Conservation (phyloP, 2,113 vertebrate genomes). For the Chaetodon trifascialis region DNA sequence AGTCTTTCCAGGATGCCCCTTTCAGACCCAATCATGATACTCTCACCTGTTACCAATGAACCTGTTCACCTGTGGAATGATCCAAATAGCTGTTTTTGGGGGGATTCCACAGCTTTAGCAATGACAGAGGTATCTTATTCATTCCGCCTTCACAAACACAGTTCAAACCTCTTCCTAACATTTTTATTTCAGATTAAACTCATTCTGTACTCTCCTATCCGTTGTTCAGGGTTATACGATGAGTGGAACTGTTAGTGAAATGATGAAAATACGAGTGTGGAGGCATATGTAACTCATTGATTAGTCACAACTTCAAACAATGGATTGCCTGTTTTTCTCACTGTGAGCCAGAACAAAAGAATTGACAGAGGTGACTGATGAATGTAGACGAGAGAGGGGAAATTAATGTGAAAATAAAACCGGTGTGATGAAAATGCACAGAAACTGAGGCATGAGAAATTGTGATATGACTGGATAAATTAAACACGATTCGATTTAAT, state of each 20-base stretch:
- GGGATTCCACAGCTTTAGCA: no score
- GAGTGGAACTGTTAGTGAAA: neutral
- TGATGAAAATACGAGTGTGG: neutral
- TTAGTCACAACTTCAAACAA: slow-evolving; percentile 1
- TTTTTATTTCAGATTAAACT: neutral
- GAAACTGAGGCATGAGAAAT: neutral
- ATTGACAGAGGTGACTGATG: slow-evolving; percentile 8
- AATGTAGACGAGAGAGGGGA: neutral
- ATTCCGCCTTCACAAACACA: neutral
- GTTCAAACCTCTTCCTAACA: neutral
- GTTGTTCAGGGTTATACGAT: neutral
- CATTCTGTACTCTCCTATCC: neutral
- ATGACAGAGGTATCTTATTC: neutral
- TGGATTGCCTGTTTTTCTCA: neutral
- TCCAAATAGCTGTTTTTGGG: no score
- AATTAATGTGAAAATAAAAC: slow-evolving; percentile 18
- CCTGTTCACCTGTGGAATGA: no score
- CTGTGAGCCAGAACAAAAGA: slow-evolving; percentile 29
- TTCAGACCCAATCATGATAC: no score
- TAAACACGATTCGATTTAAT: slow-evolving; percentile 18
- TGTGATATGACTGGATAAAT: slow-evolving; percentile 8
- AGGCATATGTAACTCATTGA: neutral
- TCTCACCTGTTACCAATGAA: no score
- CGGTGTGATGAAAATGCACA: slow-evolving; percentile 5
- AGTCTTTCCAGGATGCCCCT: no score